phyloP scores from a whole-genome alignment of 2,113 vertebrate species.

The Epinephelus cyanopodus region DNA sequence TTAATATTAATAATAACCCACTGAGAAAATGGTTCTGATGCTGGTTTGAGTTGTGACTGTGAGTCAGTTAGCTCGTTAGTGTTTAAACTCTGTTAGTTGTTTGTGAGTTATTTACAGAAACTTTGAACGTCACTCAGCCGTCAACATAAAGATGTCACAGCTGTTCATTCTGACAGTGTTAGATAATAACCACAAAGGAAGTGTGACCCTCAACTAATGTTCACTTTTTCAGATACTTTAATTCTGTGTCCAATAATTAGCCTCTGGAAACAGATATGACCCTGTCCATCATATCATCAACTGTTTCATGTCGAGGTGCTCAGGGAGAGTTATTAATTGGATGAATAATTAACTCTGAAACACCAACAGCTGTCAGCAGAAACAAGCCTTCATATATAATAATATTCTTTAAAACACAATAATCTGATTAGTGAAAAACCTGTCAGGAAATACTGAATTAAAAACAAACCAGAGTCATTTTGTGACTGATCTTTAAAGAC shows the following conservation, averaged over 20 bases:
- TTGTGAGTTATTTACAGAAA: background rate
- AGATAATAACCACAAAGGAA: background rate
- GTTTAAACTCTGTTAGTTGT: background rate
- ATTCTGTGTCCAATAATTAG: background rate
- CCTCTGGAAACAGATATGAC: background rate
- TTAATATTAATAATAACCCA: background rate
- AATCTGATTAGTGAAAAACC: too few species aligned
- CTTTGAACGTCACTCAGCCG: background rate
- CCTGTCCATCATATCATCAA: background rate
- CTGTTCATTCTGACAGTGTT: background rate
- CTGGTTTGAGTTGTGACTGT: background rate
- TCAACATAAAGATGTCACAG: background rate
- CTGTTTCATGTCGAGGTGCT: background rate
- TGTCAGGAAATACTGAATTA: too few species aligned
- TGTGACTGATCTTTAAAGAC: too few species aligned
- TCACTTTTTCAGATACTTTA: background rate
- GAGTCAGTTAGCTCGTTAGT: conserved; percentile 15
- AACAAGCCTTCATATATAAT: background rate
- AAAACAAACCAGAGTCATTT: too few species aligned
- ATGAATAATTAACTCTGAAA: background rate
- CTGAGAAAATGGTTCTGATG: background rate
- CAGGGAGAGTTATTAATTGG: background rate
- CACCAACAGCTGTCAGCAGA: too few species aligned
- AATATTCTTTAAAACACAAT: too few species aligned
- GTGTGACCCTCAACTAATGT: too few species aligned